These are phyloP conservation scores for Podotricha telesiphe DNA, from an alignment of 2,888 invertebrate genomes.

Conservation along the genomic window DNA sequence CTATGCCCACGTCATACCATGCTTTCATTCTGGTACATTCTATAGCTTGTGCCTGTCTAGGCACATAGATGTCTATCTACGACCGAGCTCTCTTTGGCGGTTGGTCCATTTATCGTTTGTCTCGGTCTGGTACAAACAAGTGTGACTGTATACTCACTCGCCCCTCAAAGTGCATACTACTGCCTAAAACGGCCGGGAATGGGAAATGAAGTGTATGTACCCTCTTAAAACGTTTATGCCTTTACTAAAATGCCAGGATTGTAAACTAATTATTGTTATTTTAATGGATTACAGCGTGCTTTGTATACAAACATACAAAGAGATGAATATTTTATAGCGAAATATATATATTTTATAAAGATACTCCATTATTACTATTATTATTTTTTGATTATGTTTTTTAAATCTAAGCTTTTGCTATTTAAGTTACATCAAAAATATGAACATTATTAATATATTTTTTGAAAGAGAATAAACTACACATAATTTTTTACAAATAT, in stretches of 20 bases:
- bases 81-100: neutral
- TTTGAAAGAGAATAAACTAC: too few species aligned
- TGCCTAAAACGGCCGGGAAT: constrained; percentile 11
- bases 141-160: neutral
- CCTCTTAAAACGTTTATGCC: neutral
- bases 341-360: too few species aligned
- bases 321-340: too few species aligned
- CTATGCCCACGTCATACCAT: neutral
- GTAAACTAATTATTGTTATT: neutral
- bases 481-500: too few species aligned
- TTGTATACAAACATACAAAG: too few species aligned
- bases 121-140: constrained; percentile 5
- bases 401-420: too few species aligned
- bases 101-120: constrained; percentile 9
- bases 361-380: too few species aligned
- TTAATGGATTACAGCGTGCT: too few species aligned
- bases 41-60: neutral
- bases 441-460: too few species aligned
- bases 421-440: too few species aligned
- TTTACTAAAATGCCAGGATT: neutral
- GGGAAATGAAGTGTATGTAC: neutral
- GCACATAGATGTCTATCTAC: neutral
- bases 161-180: constrained; percentile 12
- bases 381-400: too few species aligned
- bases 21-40: neutral